phyloP scores from a whole-genome alignment of 2,888 invertebrate species.

The Drosophila buzzatii region DNA sequence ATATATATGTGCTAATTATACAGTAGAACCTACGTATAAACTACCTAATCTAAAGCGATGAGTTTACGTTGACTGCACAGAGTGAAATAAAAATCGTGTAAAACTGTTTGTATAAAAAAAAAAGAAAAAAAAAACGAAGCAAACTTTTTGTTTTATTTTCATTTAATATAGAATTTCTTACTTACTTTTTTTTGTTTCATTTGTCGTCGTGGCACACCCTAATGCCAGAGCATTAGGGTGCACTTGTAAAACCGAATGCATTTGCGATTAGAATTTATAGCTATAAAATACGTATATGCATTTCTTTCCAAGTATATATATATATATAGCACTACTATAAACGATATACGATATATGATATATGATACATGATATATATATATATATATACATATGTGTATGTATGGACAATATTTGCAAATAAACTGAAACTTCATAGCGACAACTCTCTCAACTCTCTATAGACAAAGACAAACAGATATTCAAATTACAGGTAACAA shows the following conservation, averaged over 20 bases:
- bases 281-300: constrained; percentile 56
- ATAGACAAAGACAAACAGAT: constrained; percentile 22
- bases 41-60: constrained; percentile 30
- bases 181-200: background rate
- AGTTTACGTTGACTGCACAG: constrained; percentile 36
- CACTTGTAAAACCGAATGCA: constrained; percentile 67
- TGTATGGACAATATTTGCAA: constrained; percentile 69
- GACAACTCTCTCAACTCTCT: background rate
- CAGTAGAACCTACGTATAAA: constrained; percentile 52
- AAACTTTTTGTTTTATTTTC: constrained; percentile 51
- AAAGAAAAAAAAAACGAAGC: constrained; percentile 58
- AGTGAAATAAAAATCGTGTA: constrained; percentile 60
- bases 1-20: constrained; percentile 53
- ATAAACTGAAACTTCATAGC: constrained; percentile 13
- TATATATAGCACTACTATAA: constrained; percentile 31
- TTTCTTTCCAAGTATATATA: constrained; percentile 37
- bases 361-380: constrained; percentile 25
- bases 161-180: constrained; percentile 6
- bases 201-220: constrained; percentile 14
- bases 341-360: constrained; percentile 22
- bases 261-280: constrained; percentile 79
- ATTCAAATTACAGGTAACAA: constrained; percentile 50
- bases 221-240: constrained; percentile 28
- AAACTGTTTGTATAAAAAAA: constrained; percentile 80
- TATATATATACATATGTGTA: constrained; percentile 44